phyloP scores from a whole-genome alignment of 2,797 vertebrate genomes.

The Rhadinocentrus ornatus region DNA sequence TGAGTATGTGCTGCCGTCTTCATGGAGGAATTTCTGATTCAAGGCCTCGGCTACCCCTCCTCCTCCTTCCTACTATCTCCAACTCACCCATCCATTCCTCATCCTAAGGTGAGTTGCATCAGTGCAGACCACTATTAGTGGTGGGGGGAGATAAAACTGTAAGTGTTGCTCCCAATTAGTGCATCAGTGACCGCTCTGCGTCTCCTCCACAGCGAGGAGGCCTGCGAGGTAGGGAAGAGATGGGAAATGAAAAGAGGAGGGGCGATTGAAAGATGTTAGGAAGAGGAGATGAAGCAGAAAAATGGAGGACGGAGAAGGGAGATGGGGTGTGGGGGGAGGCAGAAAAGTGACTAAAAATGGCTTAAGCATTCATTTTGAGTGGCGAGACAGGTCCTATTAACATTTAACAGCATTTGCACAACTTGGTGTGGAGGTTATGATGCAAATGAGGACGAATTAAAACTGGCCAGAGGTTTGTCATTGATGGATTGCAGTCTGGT shows the following conservation, averaged over 20 bases:
- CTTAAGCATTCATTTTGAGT: slow-evolving; percentile 99
- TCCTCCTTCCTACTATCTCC: slow-evolving; percentile 18
- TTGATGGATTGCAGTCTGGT: slow-evolving; percentile 99
- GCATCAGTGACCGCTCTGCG: slow-evolving; percentile 95
- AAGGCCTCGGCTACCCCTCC: slow-evolving; percentile 67
- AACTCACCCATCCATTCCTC: slow-evolving; percentile 66
- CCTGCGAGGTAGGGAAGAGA: slow-evolving; percentile 37
- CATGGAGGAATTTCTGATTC: slow-evolving; percentile 88
- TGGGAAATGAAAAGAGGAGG: slow-evolving; percentile 12
- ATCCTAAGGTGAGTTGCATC: slow-evolving; percentile 80
- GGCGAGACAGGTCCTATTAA: slow-evolving; percentile 99
- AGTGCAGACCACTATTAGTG: slow-evolving; percentile 94
- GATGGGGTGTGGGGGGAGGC: slow-evolving; percentile 27
- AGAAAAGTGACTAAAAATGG: slow-evolving; percentile 94
- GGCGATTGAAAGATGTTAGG: slow-evolving; percentile 55
- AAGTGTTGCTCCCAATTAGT: slow-evolving; percentile 99
- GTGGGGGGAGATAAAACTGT: slow-evolving; percentile 98
- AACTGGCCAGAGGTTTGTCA: slow-evolving; percentile 99
- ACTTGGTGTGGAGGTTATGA: slow-evolving; percentile 99
- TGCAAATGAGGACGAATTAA: slow-evolving; percentile 99
- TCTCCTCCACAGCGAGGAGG: slow-evolving; percentile 87
- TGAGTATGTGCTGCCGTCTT: slow-evolving; percentile 57
- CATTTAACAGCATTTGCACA: slow-evolving; percentile 99
- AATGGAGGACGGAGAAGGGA: slow-evolving; percentile 15
- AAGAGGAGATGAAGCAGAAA: slow-evolving; percentile 60